These are phyloP conservation scores for Lasioglossum albipes DNA, from an alignment of 1,140 invertebrate species.

Conservation along the genomic window DNA sequence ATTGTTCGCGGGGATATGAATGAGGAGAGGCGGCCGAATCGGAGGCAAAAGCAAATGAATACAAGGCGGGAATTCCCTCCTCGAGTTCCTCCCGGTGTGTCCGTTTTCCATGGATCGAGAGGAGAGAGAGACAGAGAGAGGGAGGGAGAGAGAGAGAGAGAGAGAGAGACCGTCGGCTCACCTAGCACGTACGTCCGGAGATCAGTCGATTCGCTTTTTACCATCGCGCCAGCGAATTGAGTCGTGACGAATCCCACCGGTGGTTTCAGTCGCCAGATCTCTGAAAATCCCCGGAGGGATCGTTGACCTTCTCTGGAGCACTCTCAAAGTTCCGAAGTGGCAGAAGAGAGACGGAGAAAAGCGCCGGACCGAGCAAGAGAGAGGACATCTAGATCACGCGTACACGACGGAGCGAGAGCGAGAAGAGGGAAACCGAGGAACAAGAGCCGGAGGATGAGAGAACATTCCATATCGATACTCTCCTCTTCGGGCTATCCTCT, in stretches of 20 bases:
- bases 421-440: conserved; percentile 12
- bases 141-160: too few relatives aligned
- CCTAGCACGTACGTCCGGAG: conserved; percentile 27
- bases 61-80: neutral
- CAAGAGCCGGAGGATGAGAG: conserved; percentile 46
- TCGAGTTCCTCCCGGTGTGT: neutral
- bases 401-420: neutral
- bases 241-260: conserved; percentile 66
- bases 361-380: neutral
- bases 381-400: neutral
- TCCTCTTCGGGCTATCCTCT: conserved; percentile 63
- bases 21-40: neutral
- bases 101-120: conserved; percentile 25
- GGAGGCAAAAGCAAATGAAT: neutral
- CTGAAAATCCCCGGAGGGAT: conserved; percentile 69
- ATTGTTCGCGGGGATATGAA: neutral
- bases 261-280: conserved; percentile 65
- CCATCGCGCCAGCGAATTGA: conserved; percentile 60
- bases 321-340: conserved; percentile 62
- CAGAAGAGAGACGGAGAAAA: conserved; percentile 49
- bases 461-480: conserved; percentile 69
- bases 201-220: conserved; percentile 55
- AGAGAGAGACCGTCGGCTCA: conserved; percentile 8
- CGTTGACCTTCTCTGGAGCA: conserved; percentile 64
- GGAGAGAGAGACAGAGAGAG: neutral